phyloP scores from a whole-genome alignment of 2,888 invertebrate species.

The Antheraea yamamai region DNA sequence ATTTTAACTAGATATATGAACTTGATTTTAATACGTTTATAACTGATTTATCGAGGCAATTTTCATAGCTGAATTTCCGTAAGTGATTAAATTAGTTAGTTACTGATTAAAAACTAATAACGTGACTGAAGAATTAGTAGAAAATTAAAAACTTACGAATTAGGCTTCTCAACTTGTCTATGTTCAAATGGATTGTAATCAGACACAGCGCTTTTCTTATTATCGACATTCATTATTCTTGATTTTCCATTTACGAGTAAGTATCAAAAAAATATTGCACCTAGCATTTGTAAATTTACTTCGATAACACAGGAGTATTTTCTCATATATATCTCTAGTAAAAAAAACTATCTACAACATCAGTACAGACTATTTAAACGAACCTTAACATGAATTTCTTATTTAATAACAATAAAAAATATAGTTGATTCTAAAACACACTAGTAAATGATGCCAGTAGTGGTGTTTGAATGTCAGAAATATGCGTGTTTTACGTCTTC shows the following conservation, averaged over 20 bases:
- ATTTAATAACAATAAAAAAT: background rate
- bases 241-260: conserved; percentile 29
- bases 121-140: background rate
- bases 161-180: conserved; percentile 70
- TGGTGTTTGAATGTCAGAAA: background rate
- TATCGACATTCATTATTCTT: conserved; percentile 42
- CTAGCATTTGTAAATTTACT: background rate
- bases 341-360: too few species aligned
- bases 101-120: background rate
- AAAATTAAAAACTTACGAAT: conserved; percentile 64
- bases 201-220: conserved; percentile 36
- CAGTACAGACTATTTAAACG: too few species aligned
- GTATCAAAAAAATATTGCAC: conserved; percentile 18
- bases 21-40: background rate
- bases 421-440: background rate
- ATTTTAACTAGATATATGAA: background rate
- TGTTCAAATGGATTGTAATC: conserved; percentile 73
- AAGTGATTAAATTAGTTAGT: background rate
- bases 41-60: background rate
- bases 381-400: background rate
- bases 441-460: background rate
- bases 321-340: too few species aligned
- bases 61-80: background rate
- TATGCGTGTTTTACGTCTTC: background rate
- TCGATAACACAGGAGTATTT: background rate